Evolutionary conservation across 2,888 invertebrate genomes (phyloP).

Genomic region (Dynastes maya): DNA sequence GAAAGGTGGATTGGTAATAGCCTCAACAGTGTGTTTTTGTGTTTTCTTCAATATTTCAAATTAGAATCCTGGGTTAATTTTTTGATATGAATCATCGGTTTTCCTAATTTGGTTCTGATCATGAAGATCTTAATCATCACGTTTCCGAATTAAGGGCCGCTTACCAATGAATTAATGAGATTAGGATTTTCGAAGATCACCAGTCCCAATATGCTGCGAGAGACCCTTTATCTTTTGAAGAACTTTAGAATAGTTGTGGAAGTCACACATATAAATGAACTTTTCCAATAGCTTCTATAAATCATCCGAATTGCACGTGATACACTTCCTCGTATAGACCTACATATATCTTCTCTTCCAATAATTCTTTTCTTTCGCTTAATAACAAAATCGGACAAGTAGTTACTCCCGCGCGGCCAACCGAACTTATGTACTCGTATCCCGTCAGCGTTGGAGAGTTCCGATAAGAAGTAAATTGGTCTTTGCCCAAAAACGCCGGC

Average conservation of each 20-base stretch:
- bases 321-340: slow-evolving; percentile 4
- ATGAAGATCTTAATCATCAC: no score
- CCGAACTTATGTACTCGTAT: not conserved
- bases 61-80: no score
- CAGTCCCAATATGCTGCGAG: no score
- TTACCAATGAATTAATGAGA: no score
- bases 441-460: not conserved
- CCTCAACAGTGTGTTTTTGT: no score
- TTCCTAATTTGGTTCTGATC: no score
- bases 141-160: no score
- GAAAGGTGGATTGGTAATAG: no score
- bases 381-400: slow-evolving; percentile 16
- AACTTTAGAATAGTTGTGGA: not conserved
- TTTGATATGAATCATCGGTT: no score
- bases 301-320: slow-evolving; percentile 8
- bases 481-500: not conserved
- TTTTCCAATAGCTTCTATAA: slow-evolving; percentile 6
- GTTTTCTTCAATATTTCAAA: no score
- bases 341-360: slow-evolving; percentile 15
- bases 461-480: slow-evolving; percentile 41
- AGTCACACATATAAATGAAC: not conserved
- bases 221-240: not conserved
- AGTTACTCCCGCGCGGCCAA: slow-evolving; percentile 15
- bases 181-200: no score
- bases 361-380: slow-evolving; percentile 18